phyloP scores from a whole-genome alignment of 2,888 invertebrate species.

The Andrena praecox region DNA sequence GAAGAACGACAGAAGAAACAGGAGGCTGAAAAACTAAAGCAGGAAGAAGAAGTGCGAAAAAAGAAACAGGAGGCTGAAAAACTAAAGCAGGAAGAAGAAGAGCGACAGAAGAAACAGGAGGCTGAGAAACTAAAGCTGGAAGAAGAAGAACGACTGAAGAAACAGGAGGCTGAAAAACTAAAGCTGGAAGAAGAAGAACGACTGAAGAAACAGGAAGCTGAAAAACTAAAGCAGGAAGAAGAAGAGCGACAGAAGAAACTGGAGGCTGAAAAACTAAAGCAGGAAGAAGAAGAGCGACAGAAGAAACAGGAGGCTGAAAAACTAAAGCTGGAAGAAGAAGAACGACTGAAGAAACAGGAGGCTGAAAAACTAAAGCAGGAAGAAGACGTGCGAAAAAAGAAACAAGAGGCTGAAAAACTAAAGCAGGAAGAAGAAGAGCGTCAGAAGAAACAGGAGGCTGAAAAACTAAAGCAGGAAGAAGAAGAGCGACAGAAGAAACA shows the following conservation, averaged over 20 bases:
- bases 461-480: conserved; percentile 68
- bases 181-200: conserved; percentile 41
- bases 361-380: conserved; percentile 45
- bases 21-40: conserved; percentile 60
- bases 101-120: conserved; percentile 43
- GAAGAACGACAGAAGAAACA: conserved; percentile 71
- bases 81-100: conserved; percentile 58
- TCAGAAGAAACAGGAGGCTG: conserved; percentile 58
- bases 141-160: conserved; percentile 47
- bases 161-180: conserved; percentile 68
- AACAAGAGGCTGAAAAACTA: conserved; percentile 73
- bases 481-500: conserved; percentile 53
- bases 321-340: conserved; percentile 34
- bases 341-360: conserved; percentile 56
- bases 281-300: conserved; percentile 46
- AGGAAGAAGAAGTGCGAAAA: conserved; percentile 13
- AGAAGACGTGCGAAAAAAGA: conserved; percentile 61
- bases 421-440: conserved; percentile 63
- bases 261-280: conserved; percentile 23
- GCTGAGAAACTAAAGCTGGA: conserved; percentile 54
- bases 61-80: conserved; percentile 70
- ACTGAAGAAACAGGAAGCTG: conserved; percentile 45
- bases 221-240: conserved; percentile 70
- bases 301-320: conserved; percentile 44
- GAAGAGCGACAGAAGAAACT: conserved; percentile 69